phyloP scores from a whole-genome alignment of 2,113 vertebrate species.

The Hypomesus transpacificus region DNA sequence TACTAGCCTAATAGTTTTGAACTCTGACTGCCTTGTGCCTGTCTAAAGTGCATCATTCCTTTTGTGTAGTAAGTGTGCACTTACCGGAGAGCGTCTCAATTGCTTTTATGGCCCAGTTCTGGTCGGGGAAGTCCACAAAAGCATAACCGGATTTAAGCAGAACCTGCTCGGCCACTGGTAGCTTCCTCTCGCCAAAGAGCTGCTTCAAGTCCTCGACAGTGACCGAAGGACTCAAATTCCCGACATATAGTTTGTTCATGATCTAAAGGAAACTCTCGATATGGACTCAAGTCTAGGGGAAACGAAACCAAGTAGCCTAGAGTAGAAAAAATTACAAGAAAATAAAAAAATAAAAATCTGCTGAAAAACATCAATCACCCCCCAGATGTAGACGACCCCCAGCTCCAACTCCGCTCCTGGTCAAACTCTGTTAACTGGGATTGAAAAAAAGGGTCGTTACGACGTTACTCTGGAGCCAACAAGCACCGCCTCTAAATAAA shows the following conservation, averaged over 20 bases:
- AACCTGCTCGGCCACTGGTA: constrained; percentile 85
- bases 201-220: constrained; percentile 89
- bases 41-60: constrained; percentile 50
- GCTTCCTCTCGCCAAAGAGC: constrained; percentile 86
- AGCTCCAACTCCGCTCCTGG: constrained; percentile 75
- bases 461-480: constrained; percentile 73
- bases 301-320: constrained; percentile 53
- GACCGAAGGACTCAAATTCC: constrained; percentile 91
- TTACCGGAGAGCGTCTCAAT: constrained; percentile 90
- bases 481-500: constrained; percentile 81
- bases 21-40: constrained; percentile 36
- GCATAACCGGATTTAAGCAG: constrained; percentile 92
- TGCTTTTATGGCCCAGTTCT: constrained; percentile 91
- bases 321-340: constrained; percentile 50
- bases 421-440: constrained; percentile 78
- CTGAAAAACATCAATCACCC: constrained; percentile 61
- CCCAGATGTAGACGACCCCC: constrained; percentile 72
- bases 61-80: constrained; percentile 52
- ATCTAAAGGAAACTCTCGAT: constrained; percentile 72
- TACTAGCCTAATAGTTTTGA: constrained; percentile 32
- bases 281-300: constrained; percentile 54
- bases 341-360: constrained; percentile 48
- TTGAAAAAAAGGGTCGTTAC: constrained; percentile 75
- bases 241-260: constrained; percentile 96
- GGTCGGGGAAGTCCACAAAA: constrained; percentile 93